Evolutionary conservation across 2,113 vertebrate species (phyloP).

Genomic region (Carassius carassius): DNA sequence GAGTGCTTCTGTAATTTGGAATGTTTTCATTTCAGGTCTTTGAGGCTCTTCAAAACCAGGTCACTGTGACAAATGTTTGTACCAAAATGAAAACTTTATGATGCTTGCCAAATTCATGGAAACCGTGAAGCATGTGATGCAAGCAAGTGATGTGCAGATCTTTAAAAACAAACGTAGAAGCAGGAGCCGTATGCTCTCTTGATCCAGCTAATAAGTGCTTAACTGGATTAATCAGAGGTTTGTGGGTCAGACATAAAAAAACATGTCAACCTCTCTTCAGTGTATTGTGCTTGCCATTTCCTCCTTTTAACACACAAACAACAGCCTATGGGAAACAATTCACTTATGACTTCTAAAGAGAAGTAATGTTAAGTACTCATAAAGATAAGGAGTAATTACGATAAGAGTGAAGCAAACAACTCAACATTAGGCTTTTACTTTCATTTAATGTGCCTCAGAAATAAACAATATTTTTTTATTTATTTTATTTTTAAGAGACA

Average conservation of each 20-base stretch:
- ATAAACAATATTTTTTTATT: neutral
- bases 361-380: neutral
- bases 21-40: neutral
- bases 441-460: neutral
- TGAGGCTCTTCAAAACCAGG: neutral
- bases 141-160: neutral
- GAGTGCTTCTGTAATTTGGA: neutral
- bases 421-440: neutral
- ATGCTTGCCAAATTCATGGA: neutral
- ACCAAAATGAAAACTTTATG: neutral
- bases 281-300: neutral
- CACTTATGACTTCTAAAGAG: neutral
- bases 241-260: conserved; percentile 56
- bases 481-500: neutral
- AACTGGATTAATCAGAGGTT: conserved; percentile 68
- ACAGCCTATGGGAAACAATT: neutral
- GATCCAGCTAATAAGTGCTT: conserved; percentile 64
- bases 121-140: neutral
- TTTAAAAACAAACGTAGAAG: conserved; percentile 51
- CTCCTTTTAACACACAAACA: neutral
- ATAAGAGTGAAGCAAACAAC: neutral
- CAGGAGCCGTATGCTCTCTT: conserved; percentile 59
- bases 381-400: neutral
- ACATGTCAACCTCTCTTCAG: neutral
- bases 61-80: neutral